A percentile compares a stretch with the other conserved stretches of the same genome.
phyloP scores from a whole-genome alignment of 2,113 vertebrate species.

The Ameiurus melas region DNA sequence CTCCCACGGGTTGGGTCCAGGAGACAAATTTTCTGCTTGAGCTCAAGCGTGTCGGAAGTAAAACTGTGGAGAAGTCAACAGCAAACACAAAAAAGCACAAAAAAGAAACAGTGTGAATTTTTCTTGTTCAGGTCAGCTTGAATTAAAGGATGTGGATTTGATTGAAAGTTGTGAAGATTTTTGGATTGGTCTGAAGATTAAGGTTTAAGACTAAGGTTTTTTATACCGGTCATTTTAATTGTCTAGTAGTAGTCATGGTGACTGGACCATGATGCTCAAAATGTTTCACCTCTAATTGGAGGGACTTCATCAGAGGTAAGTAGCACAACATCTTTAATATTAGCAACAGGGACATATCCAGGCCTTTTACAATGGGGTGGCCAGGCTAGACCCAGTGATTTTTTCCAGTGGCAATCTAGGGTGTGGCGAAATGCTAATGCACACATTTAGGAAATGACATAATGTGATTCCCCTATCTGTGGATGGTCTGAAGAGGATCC shows the following conservation, averaged over 20 bases:
- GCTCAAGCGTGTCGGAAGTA: slow-evolving; percentile 1
- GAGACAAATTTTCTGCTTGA: slow-evolving; percentile 1
- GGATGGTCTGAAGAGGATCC: neutral
- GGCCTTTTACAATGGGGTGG: neutral
- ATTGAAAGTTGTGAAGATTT: neutral
- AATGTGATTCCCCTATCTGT: neutral
- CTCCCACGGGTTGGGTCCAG: neutral
- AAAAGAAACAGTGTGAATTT: neutral
- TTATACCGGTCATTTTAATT: neutral
- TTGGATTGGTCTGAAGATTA: neutral
- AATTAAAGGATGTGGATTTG: neutral
- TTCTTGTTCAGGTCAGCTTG: neutral
- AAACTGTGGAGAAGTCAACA: neutral
- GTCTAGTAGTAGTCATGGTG: neutral
- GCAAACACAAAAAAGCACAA: neutral
- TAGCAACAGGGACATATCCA: neutral
- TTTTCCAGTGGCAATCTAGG: neutral
- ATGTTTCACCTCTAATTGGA: neutral
- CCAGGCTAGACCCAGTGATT: too few relatives aligned
- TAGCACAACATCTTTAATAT: neutral
- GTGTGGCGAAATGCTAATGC: neutral
- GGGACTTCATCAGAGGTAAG: neutral
- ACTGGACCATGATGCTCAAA: neutral
- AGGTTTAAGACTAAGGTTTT: neutral
- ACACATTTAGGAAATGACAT: neutral